A percentile compares a stretch with the other conserved stretches of the same genome.
These are phyloP conservation scores for Hyphantria cunea DNA, from an alignment of 1,140 invertebrate genomes.

Conservation along the genomic window DNA sequence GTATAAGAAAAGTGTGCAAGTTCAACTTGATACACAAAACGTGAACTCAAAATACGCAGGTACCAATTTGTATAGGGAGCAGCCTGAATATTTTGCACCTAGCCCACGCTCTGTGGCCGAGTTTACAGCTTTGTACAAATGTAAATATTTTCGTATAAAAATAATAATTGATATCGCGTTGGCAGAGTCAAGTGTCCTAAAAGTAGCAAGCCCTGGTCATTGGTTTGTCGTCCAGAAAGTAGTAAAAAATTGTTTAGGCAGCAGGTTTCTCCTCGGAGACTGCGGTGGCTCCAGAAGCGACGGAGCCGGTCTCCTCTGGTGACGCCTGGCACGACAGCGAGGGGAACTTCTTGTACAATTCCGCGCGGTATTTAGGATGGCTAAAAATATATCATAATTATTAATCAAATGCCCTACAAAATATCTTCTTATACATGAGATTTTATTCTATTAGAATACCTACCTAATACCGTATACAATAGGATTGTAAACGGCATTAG, in stretches of 20 bases:
- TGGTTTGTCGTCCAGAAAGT: constrained; percentile 6
- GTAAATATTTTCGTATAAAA: constrained; percentile 69
- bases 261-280: constrained; percentile 82
- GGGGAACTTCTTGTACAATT: constrained; percentile 85
- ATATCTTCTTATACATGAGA: not conserved
- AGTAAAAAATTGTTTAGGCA: constrained; percentile 68
- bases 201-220: constrained; percentile 30
- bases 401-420: not conserved
- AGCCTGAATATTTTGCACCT: constrained; percentile 62
- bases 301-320: constrained; percentile 81
- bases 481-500: constrained; percentile 86
- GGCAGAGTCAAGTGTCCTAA: constrained; percentile 60
- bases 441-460: not conserved
- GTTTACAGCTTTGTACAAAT: constrained; percentile 73
- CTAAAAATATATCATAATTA: constrained; percentile 53
- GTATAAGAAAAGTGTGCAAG: constrained; percentile 77
- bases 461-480: constrained; percentile 86
- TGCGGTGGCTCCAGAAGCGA: constrained; percentile 81
- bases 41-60: constrained; percentile 68
- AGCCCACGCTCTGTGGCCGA: constrained; percentile 63
- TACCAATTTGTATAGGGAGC: constrained; percentile 23
- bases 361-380: constrained; percentile 85
- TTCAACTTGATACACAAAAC: constrained; percentile 68
- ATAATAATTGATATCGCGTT: constrained; percentile 73
- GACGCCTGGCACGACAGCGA: constrained; percentile 80